A percentile compares a stretch with the other conserved stretches of the same genome.
These are phyloP conservation scores for Copidosoma aretas DNA, from an alignment of 2,888 invertebrate genomes.

Conservation along the genomic window DNA sequence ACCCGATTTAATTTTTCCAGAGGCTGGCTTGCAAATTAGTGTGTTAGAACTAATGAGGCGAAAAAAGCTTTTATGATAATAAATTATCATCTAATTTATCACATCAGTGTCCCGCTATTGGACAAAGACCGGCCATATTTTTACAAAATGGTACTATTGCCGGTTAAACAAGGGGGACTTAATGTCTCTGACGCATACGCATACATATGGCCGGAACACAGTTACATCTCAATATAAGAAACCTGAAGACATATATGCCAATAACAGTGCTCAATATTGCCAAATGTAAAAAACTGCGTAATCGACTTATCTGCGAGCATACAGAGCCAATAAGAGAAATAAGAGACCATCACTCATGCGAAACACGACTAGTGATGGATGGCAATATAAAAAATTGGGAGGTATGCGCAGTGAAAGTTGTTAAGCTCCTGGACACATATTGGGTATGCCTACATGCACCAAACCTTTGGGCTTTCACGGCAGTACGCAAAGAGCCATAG, in stretches of 20 bases:
- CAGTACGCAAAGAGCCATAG: neutral
- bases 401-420: neutral
- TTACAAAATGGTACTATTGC: neutral
- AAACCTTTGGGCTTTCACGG: neutral
- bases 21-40: too few relatives aligned
- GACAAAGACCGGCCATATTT: neutral
- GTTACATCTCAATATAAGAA: neutral
- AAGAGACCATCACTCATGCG: neutral
- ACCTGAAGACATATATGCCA: neutral
- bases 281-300: neutral
- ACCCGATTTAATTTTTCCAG: too few relatives aligned
- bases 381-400: neutral
- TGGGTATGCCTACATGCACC: neutral
- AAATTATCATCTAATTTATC: neutral
- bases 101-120: neutral
- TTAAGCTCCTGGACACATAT: neutral
- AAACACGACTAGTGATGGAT: neutral
- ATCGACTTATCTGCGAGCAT: neutral
- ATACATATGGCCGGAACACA: neutral
- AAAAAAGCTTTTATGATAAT: neutral
- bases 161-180: neutral
- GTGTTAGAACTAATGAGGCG: too few relatives aligned
- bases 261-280: neutral
- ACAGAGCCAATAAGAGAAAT: conserved; percentile 1
- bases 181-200: neutral